A percentile compares a stretch with the other conserved stretches of the same genome.
phyloP scores from a whole-genome alignment of 2,888 invertebrate species.

The Drosophila nr. medialis region DNA sequence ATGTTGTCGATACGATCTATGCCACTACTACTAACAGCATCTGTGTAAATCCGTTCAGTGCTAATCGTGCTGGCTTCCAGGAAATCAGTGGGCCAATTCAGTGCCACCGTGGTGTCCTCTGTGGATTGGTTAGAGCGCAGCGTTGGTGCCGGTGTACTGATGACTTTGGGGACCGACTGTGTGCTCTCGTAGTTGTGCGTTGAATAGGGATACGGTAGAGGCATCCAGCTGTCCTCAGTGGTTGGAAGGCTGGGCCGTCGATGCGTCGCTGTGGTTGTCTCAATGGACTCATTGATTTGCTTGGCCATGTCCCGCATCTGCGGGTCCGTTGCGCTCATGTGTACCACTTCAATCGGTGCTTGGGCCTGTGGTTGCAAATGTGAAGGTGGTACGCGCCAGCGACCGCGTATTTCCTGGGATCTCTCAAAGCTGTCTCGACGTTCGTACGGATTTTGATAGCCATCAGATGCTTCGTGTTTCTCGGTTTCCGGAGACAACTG shows the following conservation, averaged over 20 bases:
- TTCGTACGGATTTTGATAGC: constrained; percentile 35
- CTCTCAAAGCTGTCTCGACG: constrained; percentile 57
- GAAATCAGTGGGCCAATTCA: constrained; percentile 80
- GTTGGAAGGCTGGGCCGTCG: constrained; percentile 25
- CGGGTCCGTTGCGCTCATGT: constrained; percentile 60
- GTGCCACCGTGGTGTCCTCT: constrained; percentile 48
- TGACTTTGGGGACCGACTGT: constrained; percentile 18
- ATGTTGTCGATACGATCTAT: constrained; percentile 46
- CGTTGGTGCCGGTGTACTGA: constrained; percentile 35
- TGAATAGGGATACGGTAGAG: constrained; percentile 65
- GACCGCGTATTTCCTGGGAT: constrained; percentile 52
- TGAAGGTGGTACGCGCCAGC: constrained; percentile 42
- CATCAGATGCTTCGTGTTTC: constrained; percentile 26
- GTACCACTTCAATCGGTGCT: constrained; percentile 45
- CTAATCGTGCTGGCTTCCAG: constrained; percentile 48
- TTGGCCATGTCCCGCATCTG: constrained; percentile 56
- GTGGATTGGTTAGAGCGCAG: constrained; percentile 29
- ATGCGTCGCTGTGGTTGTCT: constrained; percentile 41
- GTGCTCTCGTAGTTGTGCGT: constrained; percentile 58
- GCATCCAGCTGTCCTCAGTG: constrained; percentile 70
- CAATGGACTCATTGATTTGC: constrained; percentile 74
- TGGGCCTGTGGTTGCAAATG: constrained; percentile 11
- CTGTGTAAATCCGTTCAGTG: constrained; percentile 40
- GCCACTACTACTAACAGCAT: constrained; percentile 23
- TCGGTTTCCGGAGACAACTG: constrained; percentile 35